Conservation (phyloP, 2,797 vertebrate genomes). For the Okamejei kenojei region DNA sequence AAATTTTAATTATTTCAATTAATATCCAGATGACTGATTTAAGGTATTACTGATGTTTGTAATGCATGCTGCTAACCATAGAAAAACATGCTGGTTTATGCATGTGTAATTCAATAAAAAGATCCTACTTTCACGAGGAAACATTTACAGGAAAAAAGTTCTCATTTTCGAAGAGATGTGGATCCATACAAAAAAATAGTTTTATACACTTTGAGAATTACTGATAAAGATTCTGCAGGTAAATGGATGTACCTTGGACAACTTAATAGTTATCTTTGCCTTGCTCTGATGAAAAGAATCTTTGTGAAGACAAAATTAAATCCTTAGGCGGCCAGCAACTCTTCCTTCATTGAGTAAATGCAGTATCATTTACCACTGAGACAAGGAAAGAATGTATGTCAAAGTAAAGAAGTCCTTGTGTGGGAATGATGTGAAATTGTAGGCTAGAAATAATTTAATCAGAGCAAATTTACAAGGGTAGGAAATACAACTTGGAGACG, state of each 20-base stretch:
- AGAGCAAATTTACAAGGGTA: not conserved
- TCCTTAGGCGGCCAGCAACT: not conserved
- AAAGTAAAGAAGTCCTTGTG: not conserved
- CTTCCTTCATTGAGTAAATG: not conserved
- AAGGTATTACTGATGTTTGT: not conserved
- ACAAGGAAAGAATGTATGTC: not conserved
- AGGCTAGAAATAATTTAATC: not conserved
- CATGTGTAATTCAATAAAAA: not conserved
- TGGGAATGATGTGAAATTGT: not conserved
- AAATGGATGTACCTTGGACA: not conserved
- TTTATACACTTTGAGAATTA: not conserved
- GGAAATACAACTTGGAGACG: no score
- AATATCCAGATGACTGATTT: not conserved
- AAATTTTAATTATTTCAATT: not conserved
- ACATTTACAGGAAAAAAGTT: not conserved
- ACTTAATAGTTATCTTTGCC: not conserved
- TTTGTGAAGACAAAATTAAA: not conserved
- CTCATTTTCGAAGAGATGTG: not conserved
- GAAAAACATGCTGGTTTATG: not conserved
- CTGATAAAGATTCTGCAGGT: not conserved
- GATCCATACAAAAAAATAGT: not conserved
- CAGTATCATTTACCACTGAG: not conserved
- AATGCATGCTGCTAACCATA: not conserved
- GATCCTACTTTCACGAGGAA: not conserved
- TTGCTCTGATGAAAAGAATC: not conserved